Evolutionary conservation across 92 coral and sea anemone species (phyloP), one percentile per base, ranked within the genome.

Genomic region (Parazoanthus atlanticus): DNA sequence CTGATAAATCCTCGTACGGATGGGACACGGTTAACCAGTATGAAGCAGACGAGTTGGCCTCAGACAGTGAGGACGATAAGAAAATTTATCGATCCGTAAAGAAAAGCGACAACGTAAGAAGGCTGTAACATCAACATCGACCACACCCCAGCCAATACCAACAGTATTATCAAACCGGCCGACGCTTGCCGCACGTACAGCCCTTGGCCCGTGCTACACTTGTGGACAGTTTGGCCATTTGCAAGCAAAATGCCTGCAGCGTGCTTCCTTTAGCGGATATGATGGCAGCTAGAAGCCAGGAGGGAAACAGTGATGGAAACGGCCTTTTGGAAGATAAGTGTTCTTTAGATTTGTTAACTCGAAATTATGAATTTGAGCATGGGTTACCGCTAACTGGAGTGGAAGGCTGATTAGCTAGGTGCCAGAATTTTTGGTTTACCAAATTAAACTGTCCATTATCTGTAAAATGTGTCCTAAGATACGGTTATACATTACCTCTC

Each of bases 271-370:
- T 76, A 23, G 58, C 32, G 61, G 61, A 76, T 76, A 76, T 76
- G 80, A 76, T 76, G 56, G 80, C 80, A 76, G 58, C 80, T 61
- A 76, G 80, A 76, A 79, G 83, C 83, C 83, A 52, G 83, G 83
- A 79, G 83, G 70, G 83, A 79, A 47, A 79, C 83, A 79, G 70
- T 79, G 83, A 47, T 49, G 83, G 69, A 79, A 79, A 29, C 69
- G 43, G 69, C 83, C 83, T 13, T 43, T 79, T 79, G 28, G 83
- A 79, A 52, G 83, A 79, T 79, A 79, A 28, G 26, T 52, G 52
- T 47, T 49, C 41, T 47, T 26, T 79, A 79, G 83, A 49, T 19
- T 52, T 49, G 83, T 79, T 79, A 52, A 79, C 67, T 79, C 70
- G 41, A 29, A 47, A 79, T 49, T 47, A 49, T 28, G 83, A 79